Percentiles rank a stretch among this genome's conserved stretches.
Conservation (phyloP, 1,140 invertebrate genomes). For the Pinna nobilis region DNA sequence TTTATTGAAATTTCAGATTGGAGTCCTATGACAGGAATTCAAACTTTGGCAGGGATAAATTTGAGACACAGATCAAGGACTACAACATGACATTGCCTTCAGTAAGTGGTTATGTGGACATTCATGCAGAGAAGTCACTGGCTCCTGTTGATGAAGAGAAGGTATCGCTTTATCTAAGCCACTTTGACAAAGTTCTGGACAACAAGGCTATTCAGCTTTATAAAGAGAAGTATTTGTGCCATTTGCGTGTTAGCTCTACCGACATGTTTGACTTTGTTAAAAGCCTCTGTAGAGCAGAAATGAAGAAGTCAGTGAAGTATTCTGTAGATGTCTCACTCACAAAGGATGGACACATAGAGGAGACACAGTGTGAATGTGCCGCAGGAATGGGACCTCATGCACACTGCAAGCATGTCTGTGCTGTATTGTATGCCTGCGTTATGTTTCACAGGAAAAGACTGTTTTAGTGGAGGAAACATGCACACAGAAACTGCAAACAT, state of each 20-base stretch:
- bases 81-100: neutral
- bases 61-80: neutral
- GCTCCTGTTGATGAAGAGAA: neutral
- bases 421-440: slow-evolving; percentile 28
- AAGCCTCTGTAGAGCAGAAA: slow-evolving; percentile 42
- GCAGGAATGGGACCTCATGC: slow-evolving; percentile 48
- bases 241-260: neutral
- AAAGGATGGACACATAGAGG: slow-evolving; percentile 22
- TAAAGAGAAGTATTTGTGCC: slow-evolving; percentile 9
- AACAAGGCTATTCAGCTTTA: slow-evolving; percentile 16
- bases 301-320: slow-evolving; percentile 42
- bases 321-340: slow-evolving; percentile 42
- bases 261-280: slow-evolving; percentile 1
- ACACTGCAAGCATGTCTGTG: slow-evolving; percentile 54
- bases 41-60: slow-evolving; percentile 4
- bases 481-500: slow-evolving; percentile 41
- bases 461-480: slow-evolving; percentile 38
- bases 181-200: slow-evolving; percentile 13
- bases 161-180: neutral
- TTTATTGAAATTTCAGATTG: neutral
- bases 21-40: slow-evolving; percentile 11
- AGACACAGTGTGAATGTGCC: slow-evolving; percentile 55
- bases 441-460: slow-evolving; percentile 1
- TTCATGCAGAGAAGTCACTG: neutral
- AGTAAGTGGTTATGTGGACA: neutral